Base-by-base conservation (phyloP, 2,888 invertebrate genomes). In the Trichogramma dendrolimi region DNA sequence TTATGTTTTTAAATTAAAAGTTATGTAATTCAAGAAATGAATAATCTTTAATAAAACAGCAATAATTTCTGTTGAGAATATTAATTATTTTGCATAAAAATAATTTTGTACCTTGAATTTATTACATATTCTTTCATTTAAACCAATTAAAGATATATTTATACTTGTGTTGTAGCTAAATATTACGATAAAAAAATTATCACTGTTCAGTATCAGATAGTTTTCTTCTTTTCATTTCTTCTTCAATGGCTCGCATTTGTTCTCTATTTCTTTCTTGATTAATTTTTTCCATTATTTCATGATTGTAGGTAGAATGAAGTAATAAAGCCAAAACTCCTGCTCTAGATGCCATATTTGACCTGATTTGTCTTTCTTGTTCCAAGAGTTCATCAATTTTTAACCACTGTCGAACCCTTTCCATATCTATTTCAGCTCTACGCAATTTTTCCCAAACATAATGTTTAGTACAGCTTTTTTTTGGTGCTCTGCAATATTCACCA, bases 381-480 rank as follows among this genome's bases (percentile, higher is more conserved):
- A 96, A 85, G 50, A 97, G 81, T 73, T 97, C 97, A 71, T 97
- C 98, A 74, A 96, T 84, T 76, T 92, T 90, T 67, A 96, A 81
- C 95, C 96, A 96, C 83, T 96, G 90, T 0, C 91, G 82, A 0
- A 91, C 90, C n/a, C 90, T 79, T 79, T 97, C 96, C 87, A 96
- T 89, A 75, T 98, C 97, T 52, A 97, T 92, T 83, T 96, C 94
- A 0, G 97, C 97, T 14, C 96, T 80, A 0, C 96, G 83, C 66
- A 96, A 80, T 80, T 96, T 96, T 80, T 97, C 97, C 97, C 97
- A 98, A 69, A 92, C 92, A 77, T 91, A 92, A 78, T 98, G 98
- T 71, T 88, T 89, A 58, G 91, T 86, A 75, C 97, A 98, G 67
- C 86, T 88, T 78, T 96, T 95, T 79, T 96, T 96, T 0, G 94